phyloP scores from a whole-genome alignment of 2,888 invertebrate genomes.

The Neuroscelio doddi region DNA sequence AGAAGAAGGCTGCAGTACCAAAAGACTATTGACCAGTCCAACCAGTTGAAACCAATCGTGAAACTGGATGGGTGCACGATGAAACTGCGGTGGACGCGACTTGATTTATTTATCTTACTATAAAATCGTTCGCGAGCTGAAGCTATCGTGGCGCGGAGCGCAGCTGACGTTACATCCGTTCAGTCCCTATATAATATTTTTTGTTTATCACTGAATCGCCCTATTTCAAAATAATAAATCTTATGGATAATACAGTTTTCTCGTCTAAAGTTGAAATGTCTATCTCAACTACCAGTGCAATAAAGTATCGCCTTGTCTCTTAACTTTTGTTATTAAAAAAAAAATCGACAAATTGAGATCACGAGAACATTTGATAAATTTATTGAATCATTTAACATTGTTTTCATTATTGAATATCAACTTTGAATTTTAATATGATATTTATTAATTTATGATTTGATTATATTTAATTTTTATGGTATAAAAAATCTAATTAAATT shows the following conservation, averaged over 20 bases:
- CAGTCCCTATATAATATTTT: constrained; percentile 39
- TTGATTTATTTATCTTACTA: constrained; percentile 54
- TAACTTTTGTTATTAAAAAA: background rate
- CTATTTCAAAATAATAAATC: constrained; percentile 42
- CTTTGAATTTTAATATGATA: too few species aligned
- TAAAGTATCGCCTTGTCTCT: constrained; percentile 33
- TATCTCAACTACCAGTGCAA: too few species aligned
- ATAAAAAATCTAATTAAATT: too few species aligned
- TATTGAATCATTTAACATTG: too few species aligned
- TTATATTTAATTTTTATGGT: too few species aligned
- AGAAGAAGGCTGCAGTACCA: constrained; percentile 34
- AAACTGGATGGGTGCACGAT: constrained; percentile 45
- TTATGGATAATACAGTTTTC: constrained; percentile 38
- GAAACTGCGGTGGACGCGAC: constrained; percentile 49
- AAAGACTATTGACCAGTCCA: constrained; percentile 57
- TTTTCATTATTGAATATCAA: too few species aligned
- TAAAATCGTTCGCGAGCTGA: constrained; percentile 51
- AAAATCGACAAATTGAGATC: background rate
- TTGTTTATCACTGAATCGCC: constrained; percentile 39
- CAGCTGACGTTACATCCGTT: constrained; percentile 41
- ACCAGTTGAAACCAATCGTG: constrained; percentile 52
- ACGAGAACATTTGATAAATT: background rate
- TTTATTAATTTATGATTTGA: too few species aligned
- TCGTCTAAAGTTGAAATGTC: constrained; percentile 40
- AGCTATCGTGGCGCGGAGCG: constrained; percentile 29